phyloP scores from a whole-genome alignment of 2,113 vertebrate genomes.

The Struthidea cinerea region DNA sequence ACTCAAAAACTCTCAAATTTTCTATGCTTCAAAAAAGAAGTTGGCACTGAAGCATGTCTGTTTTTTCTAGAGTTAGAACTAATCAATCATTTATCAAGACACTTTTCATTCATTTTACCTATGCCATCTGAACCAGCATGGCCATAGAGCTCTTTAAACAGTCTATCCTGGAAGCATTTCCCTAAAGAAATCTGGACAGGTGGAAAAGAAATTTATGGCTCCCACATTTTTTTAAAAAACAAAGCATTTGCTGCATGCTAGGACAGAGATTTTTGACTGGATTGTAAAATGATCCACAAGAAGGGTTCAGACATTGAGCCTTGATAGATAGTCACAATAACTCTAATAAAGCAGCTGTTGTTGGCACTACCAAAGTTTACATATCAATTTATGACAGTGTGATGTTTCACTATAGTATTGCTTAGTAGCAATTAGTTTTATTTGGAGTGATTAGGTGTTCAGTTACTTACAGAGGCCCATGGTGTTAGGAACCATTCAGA shows the following conservation, averaged over 20 bases:
- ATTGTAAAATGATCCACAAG: constrained; percentile 11
- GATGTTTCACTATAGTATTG: constrained; percentile 12
- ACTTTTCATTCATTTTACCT: background rate
- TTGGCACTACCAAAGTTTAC: constrained; percentile 50
- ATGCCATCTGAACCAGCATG: background rate
- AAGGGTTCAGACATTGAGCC: background rate
- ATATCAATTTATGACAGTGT: constrained; percentile 25
- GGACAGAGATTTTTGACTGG: background rate
- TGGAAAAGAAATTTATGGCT: background rate
- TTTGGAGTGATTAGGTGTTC: background rate
- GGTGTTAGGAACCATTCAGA: background rate
- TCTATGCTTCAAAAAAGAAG: background rate
- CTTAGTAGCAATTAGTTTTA: constrained; percentile 19
- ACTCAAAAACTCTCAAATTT: background rate
- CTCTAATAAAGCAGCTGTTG: constrained; percentile 49
- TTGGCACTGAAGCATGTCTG: background rate
- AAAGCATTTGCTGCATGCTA: background rate
- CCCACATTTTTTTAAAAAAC: background rate
- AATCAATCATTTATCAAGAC: background rate
- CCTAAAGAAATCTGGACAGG: background rate
- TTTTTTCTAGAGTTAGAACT: background rate
- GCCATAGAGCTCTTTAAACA: background rate
- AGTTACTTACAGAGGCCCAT: background rate
- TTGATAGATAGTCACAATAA: background rate
- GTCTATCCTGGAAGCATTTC: background rate